Evolutionary conservation across 2,113 vertebrate genomes (phyloP), one percentile per base, ranked within the genome.

Genomic region (Pardalotus punctatus): DNA sequence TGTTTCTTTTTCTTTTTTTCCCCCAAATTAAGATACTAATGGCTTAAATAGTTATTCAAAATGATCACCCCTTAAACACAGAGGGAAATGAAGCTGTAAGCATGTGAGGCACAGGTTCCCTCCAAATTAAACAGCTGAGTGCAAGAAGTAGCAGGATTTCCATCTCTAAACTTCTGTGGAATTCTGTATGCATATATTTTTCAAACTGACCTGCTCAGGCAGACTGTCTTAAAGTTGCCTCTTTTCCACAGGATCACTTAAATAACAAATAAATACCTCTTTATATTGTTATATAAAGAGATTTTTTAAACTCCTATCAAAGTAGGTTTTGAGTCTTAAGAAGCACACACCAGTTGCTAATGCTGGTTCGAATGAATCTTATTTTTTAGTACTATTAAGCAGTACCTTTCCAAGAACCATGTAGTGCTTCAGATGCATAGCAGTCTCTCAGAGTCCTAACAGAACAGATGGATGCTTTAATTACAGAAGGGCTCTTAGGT

Each of bases 391-490:
- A 56, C n/a, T 61, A 45, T 64, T 90, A 88, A 86, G 40, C 20
- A 93, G 28, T 31, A 76, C 40, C 93, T 91, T 48, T 66, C 47
- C 53, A 80, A 81, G 84, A 90, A 67, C 23, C 27, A 36, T 1
- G 13, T 3, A 48, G n/a, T 22, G n/a, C 58, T 90, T 90, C 21
- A 94, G 57, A 93, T 31, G 56, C 64, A 62, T 0, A 42, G 50
- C 56, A 86, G 72, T 58, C 88, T 92, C 56, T 28, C 86, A 79
- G 47, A 29, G 57, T 76, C 83, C 96, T 83, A 61, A 78, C 5
- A 57, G 71, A 96, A 91, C 71, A 95, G 95, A 96, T 67, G 71
- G 90, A 86, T 86, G 56, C n/a, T 96, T 87, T 91, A 91, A 90
- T 67, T 96, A 97, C 64, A 85, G 77, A 66, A 89, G 45, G 60